phyloP scores from a whole-genome alignment of 30 jellyfish, hydroid and myxozoan genomes.

The Haliclystus octoradiatus region DNA sequence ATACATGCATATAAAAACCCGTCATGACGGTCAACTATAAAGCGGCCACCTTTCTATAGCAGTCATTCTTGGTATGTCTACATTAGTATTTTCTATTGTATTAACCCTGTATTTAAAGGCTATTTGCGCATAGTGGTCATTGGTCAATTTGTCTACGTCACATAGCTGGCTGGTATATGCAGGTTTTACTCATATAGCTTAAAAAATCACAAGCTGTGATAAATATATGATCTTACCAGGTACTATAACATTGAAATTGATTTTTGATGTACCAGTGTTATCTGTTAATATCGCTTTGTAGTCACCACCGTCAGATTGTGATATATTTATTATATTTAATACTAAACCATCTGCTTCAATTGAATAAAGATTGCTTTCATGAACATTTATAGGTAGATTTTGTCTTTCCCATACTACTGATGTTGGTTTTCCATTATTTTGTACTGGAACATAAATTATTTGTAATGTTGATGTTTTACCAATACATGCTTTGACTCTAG shows the following conservation, averaged over 20 bases:
- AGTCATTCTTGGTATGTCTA: neutral
- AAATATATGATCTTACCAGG: neutral
- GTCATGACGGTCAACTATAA: too few relatives aligned
- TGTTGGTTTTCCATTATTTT: neutral
- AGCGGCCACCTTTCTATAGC: neutral
- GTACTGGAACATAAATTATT: neutral
- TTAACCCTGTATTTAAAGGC: neutral
- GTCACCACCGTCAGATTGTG: neutral
- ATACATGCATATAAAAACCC: too few relatives aligned
- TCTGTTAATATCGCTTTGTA: neutral
- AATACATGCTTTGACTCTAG: neutral
- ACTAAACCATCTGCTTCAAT: neutral
- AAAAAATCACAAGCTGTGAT: too few relatives aligned
- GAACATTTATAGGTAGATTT: too few relatives aligned
- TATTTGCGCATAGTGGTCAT: neutral
- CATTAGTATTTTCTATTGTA: neutral
- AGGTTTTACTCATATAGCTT: neutral
- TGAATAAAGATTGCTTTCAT: neutral
- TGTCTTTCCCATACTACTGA: neutral
- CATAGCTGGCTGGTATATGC: neutral
- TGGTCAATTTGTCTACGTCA: neutral
- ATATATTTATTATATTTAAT: too few relatives aligned
- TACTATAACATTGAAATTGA: neutral
- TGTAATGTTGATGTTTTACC: neutral
- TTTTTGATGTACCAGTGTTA: neutral